These are phyloP conservation scores for Liposcelis brunnea DNA, from an alignment of 2,888 invertebrate genomes.

Conservation along the genomic window DNA sequence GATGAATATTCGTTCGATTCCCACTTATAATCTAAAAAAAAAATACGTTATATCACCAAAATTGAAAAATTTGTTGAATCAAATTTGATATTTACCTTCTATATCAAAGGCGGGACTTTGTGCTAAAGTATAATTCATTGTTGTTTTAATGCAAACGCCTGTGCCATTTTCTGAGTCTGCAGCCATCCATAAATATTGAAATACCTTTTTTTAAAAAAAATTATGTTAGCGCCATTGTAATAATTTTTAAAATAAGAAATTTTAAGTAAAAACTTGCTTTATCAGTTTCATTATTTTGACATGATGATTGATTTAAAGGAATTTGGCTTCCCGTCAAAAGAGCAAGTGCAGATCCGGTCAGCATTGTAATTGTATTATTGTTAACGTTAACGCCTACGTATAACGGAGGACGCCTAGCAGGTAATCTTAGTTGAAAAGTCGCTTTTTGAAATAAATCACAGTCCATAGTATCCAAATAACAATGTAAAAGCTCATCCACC, in stretches of 20 bases:
- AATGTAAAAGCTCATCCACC: conserved; percentile 59
- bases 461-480: conserved; percentile 52
- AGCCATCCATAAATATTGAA: conserved; percentile 36
- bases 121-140: conserved; percentile 55
- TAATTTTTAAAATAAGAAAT: conserved; percentile 11
- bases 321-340: conserved; percentile 37
- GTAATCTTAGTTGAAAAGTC: conserved; percentile 30
- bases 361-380: conserved; percentile 32
- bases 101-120: conserved; percentile 69
- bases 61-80: neutral
- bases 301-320: conserved; percentile 18
- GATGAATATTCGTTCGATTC: conserved; percentile 59
- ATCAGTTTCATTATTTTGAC: conserved; percentile 20
- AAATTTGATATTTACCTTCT: conserved; percentile 33
- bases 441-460: conserved; percentile 45
- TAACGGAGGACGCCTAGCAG: conserved; percentile 30
- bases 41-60: conserved; percentile 8
- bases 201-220: conserved; percentile 10
- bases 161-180: conserved; percentile 32
- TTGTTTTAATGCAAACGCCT: conserved; percentile 54
- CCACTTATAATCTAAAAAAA: conserved; percentile 53
- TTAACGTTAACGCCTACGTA: conserved; percentile 44
- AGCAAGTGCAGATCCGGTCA: conserved; percentile 42
- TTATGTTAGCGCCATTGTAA: conserved; percentile 15
- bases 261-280: conserved; percentile 3